Conservation (phyloP, 2,888 invertebrate species). For the Magallana nippona region DNA sequence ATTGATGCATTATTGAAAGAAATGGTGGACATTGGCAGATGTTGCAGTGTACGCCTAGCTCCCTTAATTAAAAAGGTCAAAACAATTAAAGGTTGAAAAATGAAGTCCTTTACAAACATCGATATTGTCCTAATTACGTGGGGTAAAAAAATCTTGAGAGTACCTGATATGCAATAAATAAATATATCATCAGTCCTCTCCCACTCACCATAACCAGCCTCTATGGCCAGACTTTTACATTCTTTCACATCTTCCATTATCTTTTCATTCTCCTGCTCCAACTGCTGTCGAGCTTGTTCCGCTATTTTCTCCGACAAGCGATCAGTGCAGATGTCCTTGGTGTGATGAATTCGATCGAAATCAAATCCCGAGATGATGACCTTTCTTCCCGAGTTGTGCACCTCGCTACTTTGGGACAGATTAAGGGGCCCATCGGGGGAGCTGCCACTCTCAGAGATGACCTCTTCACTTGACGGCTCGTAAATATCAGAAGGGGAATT, state of each 20-base stretch:
- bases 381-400: not conserved
- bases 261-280: slow-evolving; percentile 47
- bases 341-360: slow-evolving; percentile 47
- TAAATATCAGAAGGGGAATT: not conserved
- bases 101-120: too few species aligned
- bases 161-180: too few species aligned
- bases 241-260: slow-evolving; percentile 46
- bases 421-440: not conserved
- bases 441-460: not conserved
- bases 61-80: too few species aligned
- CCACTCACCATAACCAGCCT: slow-evolving; percentile 43
- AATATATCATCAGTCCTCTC: too few species aligned
- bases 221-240: slow-evolving; percentile 34
- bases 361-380: slow-evolving; percentile 50
- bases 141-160: too few species aligned
- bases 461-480: not conserved
- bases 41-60: too few species aligned
- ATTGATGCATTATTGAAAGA: too few species aligned
- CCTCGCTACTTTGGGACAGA: not conserved
- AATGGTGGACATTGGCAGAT: too few species aligned
- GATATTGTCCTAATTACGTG: too few species aligned
- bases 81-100: too few species aligned
- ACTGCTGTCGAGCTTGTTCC: slow-evolving; percentile 36
- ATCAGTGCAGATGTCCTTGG: slow-evolving; percentile 46
- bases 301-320: slow-evolving; percentile 45